Percentiles rank a stretch among this genome's conserved stretches.
Evolutionary conservation across 2,797 vertebrate species (phyloP).

Genomic region (Microctenopoma steveboyesi): DNA sequence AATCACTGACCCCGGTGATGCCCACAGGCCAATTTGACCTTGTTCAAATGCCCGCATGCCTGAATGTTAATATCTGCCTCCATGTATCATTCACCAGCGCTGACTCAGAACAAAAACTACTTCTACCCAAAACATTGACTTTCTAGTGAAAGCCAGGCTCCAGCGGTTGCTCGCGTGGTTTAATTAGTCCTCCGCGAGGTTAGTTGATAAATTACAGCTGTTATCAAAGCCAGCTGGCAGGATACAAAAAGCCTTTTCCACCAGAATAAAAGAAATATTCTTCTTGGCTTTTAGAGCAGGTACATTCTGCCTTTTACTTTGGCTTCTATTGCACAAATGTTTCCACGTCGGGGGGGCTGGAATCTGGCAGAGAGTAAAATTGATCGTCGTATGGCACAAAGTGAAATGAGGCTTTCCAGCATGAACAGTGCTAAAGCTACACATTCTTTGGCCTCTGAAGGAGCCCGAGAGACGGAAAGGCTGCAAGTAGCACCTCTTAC

Average conservation of each 20-base stretch:
- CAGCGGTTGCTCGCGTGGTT: not conserved
- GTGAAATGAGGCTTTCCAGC: not conserved
- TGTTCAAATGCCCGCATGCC: not conserved
- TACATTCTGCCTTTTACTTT: not conserved
- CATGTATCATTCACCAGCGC: not conserved
- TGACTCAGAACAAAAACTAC: not conserved
- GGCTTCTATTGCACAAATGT: not conserved
- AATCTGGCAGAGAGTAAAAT: not conserved
- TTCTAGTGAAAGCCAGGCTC: not conserved
- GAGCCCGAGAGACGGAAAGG: no score
- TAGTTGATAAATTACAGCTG: slow-evolving; percentile 47
- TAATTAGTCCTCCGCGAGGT: slow-evolving; percentile 24
- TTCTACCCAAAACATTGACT: slow-evolving; percentile 15
- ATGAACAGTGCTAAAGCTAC: not conserved
- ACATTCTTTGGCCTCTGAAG: no score
- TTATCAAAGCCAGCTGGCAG: slow-evolving; percentile 43
- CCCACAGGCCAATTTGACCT: slow-evolving; percentile 13
- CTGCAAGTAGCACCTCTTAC: not conserved
- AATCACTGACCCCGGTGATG: not conserved
- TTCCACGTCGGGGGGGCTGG: not conserved
- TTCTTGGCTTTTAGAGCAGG: slow-evolving; percentile 1
- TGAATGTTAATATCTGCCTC: slow-evolving; percentile 21
- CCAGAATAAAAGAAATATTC: slow-evolving; percentile 10
- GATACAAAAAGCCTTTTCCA: slow-evolving; percentile 10
- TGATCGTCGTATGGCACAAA: no score